Evolutionary conservation across 2,888 invertebrate species (phyloP).

Genomic region (Boloria selene): DNA sequence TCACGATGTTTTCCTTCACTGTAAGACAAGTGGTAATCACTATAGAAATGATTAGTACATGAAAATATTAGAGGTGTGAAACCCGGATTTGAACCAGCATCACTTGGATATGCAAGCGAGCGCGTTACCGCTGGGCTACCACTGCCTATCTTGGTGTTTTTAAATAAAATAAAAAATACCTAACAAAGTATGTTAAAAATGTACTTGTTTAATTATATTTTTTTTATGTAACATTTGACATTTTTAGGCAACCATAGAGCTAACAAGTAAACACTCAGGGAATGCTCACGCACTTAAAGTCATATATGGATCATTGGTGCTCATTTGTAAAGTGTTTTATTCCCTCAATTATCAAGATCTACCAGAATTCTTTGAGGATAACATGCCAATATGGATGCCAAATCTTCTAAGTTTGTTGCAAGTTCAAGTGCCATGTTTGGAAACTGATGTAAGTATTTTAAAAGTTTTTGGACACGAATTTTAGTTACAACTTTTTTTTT

Average conservation of each 20-base stretch:
- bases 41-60: no score
- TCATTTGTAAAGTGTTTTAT: slow-evolving; percentile 97
- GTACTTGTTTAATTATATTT: slow-evolving; percentile 21
- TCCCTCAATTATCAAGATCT: slow-evolving; percentile 98
- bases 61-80: no score
- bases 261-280: slow-evolving; percentile 88
- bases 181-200: background rate
- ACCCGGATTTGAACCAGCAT: no score
- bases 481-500: background rate
- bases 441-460: slow-evolving; percentile 76
- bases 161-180: no score
- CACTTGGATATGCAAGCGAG: no score
- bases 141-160: no score
- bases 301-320: slow-evolving; percentile 93
- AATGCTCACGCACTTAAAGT: slow-evolving; percentile 92
- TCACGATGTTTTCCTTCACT: no score
- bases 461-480: background rate
- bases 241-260: slow-evolving; percentile 89
- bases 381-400: slow-evolving; percentile 97
- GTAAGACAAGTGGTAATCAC: no score
- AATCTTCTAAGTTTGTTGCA: slow-evolving; percentile 92
- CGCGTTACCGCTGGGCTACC: no score
- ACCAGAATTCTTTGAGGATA: slow-evolving; percentile 99
- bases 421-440: slow-evolving; percentile 88
- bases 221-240: background rate